These are phyloP conservation scores for Parnassius glacialis DNA, from an alignment of 2,888 invertebrate genomes.

Conservation along the genomic window DNA sequence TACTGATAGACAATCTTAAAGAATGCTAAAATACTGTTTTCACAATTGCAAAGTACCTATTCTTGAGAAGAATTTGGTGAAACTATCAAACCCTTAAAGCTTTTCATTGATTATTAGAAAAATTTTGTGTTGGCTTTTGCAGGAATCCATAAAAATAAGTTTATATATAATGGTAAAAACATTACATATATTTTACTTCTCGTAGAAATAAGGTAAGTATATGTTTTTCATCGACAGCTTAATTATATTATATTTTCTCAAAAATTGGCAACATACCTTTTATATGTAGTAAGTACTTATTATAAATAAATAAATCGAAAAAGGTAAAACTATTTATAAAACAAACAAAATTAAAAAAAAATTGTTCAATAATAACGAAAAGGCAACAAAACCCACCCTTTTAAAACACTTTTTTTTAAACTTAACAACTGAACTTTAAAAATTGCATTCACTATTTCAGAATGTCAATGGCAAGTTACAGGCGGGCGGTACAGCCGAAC, in stretches of 20 bases:
- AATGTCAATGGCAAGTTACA: not conserved
- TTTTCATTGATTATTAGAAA: slow-evolving; percentile 12
- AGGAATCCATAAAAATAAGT: too few species aligned
- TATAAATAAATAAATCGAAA: too few species aligned
- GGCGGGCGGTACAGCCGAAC: slow-evolving; percentile 26
- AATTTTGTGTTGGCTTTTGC: too few species aligned
- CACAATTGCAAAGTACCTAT: not conserved
- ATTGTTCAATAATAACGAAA: not conserved
- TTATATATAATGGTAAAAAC: too few species aligned
- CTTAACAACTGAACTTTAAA: not conserved
- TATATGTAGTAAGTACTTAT: too few species aligned
- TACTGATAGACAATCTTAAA: too few species aligned
- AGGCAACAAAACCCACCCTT: not conserved
- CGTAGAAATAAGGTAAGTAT: too few species aligned
- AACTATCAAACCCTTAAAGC: not conserved
- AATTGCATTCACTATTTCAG: slow-evolving; percentile 11
- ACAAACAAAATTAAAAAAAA: not conserved
- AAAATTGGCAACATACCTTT: too few species aligned
- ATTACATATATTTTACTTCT: too few species aligned
- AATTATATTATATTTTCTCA: too few species aligned
- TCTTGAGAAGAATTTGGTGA: not conserved
- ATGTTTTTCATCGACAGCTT: too few species aligned
- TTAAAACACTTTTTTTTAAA: not conserved
- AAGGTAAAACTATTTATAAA: not conserved
- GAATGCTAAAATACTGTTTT: not conserved